A percentile compares a stretch with the other conserved stretches of the same genome.
phyloP scores from a whole-genome alignment of 2,888 invertebrate genomes.

The Gnatocerus cornutus region DNA sequence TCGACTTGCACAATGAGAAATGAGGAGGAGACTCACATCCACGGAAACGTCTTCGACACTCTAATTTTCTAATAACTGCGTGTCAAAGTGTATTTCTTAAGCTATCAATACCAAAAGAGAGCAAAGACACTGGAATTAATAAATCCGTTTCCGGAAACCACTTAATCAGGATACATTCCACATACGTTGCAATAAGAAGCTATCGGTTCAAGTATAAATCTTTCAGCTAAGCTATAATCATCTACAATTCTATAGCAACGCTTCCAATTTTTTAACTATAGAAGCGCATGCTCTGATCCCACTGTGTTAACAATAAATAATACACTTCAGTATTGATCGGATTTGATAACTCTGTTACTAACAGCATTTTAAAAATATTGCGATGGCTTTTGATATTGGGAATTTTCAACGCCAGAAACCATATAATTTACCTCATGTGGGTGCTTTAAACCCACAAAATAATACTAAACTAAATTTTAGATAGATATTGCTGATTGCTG shows the following conservation, averaged over 20 bases:
- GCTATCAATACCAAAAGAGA: slow-evolving; percentile 7
- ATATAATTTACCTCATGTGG: no score
- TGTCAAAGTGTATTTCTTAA: slow-evolving; percentile 17
- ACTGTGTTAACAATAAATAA: slow-evolving; percentile 30
- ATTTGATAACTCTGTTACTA: slow-evolving; percentile 17
- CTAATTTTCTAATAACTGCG: slow-evolving; percentile 28
- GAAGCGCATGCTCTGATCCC: slow-evolving; percentile 20
- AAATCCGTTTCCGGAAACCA: slow-evolving; percentile 32
- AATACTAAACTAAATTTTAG: no score
- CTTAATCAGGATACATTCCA: slow-evolving; percentile 10
- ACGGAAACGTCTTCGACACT: slow-evolving; percentile 23
- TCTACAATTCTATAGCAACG: slow-evolving; percentile 11
- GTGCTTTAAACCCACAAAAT: no score
- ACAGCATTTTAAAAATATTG: neutral
- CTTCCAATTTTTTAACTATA: slow-evolving; percentile 14
- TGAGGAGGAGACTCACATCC: slow-evolving; percentile 32
- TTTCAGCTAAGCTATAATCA: slow-evolving; percentile 25
- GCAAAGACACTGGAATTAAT: slow-evolving; percentile 22
- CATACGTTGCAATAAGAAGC: slow-evolving; percentile 8
- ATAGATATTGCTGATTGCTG: no score
- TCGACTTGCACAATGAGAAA: slow-evolving; percentile 51
- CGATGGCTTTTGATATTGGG: neutral
- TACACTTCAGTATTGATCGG: slow-evolving; percentile 28
- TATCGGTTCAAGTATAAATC: slow-evolving; percentile 16
- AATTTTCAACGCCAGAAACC: no score